Conservation (phyloP, 2,113 vertebrate genomes). For the Albula goreensis region DNA sequence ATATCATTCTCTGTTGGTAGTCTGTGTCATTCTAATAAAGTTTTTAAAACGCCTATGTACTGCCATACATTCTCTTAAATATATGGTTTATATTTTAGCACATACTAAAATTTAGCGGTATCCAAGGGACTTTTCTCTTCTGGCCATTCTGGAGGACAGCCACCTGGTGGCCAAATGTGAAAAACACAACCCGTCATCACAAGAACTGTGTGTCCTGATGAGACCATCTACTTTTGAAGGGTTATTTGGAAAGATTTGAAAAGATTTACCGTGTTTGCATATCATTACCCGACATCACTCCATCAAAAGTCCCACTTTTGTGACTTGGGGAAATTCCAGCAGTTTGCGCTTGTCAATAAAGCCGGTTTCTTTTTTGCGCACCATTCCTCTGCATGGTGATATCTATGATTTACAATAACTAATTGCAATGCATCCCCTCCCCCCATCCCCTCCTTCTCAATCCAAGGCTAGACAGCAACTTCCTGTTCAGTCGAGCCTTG, state of each 20-base stretch:
- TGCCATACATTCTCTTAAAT: background rate
- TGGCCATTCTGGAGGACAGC: background rate
- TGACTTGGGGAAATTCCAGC: slow-evolving; percentile 39
- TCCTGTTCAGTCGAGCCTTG: slow-evolving; percentile 16
- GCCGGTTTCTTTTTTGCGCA: slow-evolving; percentile 27
- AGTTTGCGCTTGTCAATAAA: slow-evolving; percentile 23
- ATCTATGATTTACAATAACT: slow-evolving; percentile 31
- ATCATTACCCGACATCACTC: background rate
- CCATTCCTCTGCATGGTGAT: background rate
- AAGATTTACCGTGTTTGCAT: background rate
- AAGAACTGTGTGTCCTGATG: background rate
- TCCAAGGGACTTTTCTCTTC: background rate
- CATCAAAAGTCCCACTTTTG: slow-evolving; percentile 8
- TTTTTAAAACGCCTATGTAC: too few species aligned
- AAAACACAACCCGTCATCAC: background rate
- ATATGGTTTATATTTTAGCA: background rate
- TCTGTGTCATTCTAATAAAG: too few species aligned
- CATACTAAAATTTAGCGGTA: background rate
- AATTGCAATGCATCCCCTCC: background rate
- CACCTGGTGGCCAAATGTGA: background rate
- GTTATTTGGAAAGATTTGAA: background rate
- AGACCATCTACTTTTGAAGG: background rate
- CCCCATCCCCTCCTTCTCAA: background rate
- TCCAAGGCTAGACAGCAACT: slow-evolving; percentile 13
- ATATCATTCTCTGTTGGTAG: too few species aligned